phyloP scores from a whole-genome alignment of 2,888 invertebrate genomes.

The Lepidochrysops patricia region DNA sequence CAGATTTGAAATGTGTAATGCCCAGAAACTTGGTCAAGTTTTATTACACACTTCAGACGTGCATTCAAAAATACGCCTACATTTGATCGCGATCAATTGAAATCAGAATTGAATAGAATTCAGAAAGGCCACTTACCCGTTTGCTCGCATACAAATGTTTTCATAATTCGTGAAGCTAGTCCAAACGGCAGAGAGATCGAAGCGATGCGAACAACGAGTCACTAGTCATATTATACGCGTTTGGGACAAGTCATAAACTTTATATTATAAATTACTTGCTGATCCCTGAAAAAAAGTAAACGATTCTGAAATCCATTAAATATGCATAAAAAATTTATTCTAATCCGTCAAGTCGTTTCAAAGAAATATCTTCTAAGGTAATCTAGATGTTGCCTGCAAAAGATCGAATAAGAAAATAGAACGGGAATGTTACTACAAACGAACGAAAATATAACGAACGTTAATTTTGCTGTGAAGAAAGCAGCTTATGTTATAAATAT shows the following conservation, averaged over 20 bases:
- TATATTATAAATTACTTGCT: no score
- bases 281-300: no score
- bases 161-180: constrained; percentile 5
- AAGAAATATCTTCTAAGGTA: no score
- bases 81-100: neutral
- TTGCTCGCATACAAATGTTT: constrained; percentile 2
- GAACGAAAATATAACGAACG: no score
- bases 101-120: constrained; percentile 1
- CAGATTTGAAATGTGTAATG: neutral
- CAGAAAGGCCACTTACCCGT: neutral
- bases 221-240: neutral
- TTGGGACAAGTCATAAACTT: neutral
- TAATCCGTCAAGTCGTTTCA: no score
- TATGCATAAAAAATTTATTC: no score
- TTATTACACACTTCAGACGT: neutral
- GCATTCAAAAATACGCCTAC: neutral
- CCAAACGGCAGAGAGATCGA: neutral
- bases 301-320: no score
- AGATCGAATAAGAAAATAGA: no score
- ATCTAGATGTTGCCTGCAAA: no score
- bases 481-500: no score
- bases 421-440: no score
- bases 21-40: neutral
- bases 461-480: no score
- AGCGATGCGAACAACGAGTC: neutral